Evolutionary conservation across 2,888 invertebrate genomes (phyloP), one percentile per base, ranked within the genome.

Genomic region (Cephus sareptanus): DNA sequence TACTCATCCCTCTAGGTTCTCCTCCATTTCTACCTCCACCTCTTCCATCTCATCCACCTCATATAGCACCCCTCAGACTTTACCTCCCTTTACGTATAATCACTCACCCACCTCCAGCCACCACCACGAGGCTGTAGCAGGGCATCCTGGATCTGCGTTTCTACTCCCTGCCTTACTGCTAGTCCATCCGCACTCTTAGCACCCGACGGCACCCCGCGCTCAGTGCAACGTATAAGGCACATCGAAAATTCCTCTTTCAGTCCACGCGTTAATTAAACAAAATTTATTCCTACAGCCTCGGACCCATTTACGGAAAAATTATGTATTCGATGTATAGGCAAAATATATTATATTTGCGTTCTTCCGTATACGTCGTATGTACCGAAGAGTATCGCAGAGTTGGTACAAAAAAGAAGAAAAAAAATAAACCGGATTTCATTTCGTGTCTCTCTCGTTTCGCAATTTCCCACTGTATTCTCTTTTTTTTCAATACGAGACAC

Each of bases 191-290:
- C 23, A 56, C 56, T 23, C 56, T 80, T 79, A 85, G 80, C 80
- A 84, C 80, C 81, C 83, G 77, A 83, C 79, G 77, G 77, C 79
- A 69, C 75, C 31, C 76, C 71, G 79, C 80, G 78, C 80, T 79
- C 79, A 37, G 35, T 73, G 75, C 79, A 76, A 81, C 76, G 83
- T 81, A 77, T 79, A 81, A 81, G 81, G 81, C 80, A 81, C 81
- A 84, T 84, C 81, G 83, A 82, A 81, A 83, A 84, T 85, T 83
- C 80, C 79, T 83, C 84, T 83, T 84, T 85, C 84, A 80, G 80
- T 80, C 85, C 77, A 75, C 78, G 81, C 83, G 83, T 84, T 85
- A 84, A 85, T 85, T 86, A 86, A 83, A 83, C 81, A 79, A 80
- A 76, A 82, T 80, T 81, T 81, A 81, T 81, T 9, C 12, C 6